Conservation (phyloP, 2,113 vertebrate genomes). For the Austrofundulus limnaeus region DNA sequence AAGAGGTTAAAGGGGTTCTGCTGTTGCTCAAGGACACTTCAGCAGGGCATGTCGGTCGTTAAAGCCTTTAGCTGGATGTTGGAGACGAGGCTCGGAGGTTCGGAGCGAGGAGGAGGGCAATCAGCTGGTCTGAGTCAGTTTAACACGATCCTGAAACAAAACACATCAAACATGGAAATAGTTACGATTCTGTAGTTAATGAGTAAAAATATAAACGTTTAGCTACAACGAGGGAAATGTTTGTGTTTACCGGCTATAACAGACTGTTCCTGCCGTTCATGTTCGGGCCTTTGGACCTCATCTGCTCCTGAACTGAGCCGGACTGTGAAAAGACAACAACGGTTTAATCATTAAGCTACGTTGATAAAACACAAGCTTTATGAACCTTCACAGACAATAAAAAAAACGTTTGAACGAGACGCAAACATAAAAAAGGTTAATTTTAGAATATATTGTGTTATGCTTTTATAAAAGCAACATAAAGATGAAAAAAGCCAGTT, state of each 20-base stretch:
- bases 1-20: neutral
- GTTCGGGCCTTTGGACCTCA: constrained; percentile 87
- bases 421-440: no score
- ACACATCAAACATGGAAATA: neutral
- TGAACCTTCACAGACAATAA: neutral
- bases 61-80: constrained; percentile 2
- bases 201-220: no score
- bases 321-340: constrained; percentile 70
- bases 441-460: no score
- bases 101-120: constrained; percentile 8
- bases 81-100: constrained; percentile 24
- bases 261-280: constrained; percentile 68
- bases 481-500: no score
- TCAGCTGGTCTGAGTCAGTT: constrained; percentile 24
- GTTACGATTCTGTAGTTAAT: no score
- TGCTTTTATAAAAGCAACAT: no score
- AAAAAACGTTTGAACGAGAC: neutral
- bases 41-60: neutral
- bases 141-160: constrained; percentile 16
- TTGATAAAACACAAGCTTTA: neutral
- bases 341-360: neutral
- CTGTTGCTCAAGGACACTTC: constrained; percentile 28
- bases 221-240: no score
- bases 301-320: constrained; percentile 87
- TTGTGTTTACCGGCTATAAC: constrained; percentile 72